phyloP scores from a whole-genome alignment of 2,113 vertebrate genomes.

The Oryctolagus cuniculus region mOryCun1.1 NC_091447.1:46306501-46307000 shows the following conservation, averaged over 20 bases:
- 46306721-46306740: neutral
- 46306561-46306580: neutral
- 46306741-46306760: conserved; percentile 6
- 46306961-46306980: neutral
- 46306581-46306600: neutral
- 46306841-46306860: neutral
- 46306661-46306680: neutral
- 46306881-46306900: conserved; percentile 25
- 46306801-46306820: neutral
- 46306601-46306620: neutral
- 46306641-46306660: neutral
- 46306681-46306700: neutral
- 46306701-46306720: neutral
- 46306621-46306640: neutral
- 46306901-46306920: neutral
- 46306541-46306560: neutral
- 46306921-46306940: neutral
- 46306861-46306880: conserved; percentile 12
- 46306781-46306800: neutral
- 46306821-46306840: neutral
- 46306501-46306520: rapidly evolving
- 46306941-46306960: neutral
- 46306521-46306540: neutral
- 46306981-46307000: too few species aligned
- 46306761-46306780: neutral